Percentiles rank a stretch among this genome's conserved stretches.
phyloP scores from a whole-genome alignment of 2,797 vertebrate species.

The Rhinella marina region DNA sequence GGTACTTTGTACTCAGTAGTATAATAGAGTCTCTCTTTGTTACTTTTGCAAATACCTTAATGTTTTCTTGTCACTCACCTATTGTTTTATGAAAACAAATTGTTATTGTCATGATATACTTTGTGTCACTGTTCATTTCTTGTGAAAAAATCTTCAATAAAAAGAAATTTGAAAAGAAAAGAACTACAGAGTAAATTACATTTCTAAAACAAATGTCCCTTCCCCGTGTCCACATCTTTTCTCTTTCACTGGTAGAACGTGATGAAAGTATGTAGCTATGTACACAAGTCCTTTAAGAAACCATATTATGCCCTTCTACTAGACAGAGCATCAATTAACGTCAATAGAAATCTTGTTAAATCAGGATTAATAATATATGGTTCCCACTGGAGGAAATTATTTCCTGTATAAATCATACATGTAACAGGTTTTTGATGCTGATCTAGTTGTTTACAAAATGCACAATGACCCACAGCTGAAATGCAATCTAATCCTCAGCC shows the following conservation, averaged over 20 bases:
- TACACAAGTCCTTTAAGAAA: not conserved
- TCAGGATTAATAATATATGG: constrained; percentile 6
- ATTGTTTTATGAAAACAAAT: too few species aligned
- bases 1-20: too few species aligned
- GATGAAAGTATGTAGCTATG: not conserved
- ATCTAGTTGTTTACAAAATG: not conserved
- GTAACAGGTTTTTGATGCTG: not conserved
- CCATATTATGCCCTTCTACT: not conserved
- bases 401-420: not conserved
- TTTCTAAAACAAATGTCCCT: too few species aligned
- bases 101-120: too few species aligned
- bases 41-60: too few species aligned
- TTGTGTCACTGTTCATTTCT: too few species aligned
- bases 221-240: too few species aligned
- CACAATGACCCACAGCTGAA: not conserved
- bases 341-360: constrained; percentile 23
- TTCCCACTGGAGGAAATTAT: not conserved
- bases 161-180: too few species aligned
- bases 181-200: too few species aligned
- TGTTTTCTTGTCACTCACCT: too few species aligned
- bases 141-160: too few species aligned
- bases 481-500: constrained; percentile 17
- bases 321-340: not conserved
- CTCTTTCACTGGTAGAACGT: not conserved
- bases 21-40: too few species aligned